Evolutionary conservation across 1,140 invertebrate species (phyloP).

Genomic region (Coenobita brevimanus): DNA sequence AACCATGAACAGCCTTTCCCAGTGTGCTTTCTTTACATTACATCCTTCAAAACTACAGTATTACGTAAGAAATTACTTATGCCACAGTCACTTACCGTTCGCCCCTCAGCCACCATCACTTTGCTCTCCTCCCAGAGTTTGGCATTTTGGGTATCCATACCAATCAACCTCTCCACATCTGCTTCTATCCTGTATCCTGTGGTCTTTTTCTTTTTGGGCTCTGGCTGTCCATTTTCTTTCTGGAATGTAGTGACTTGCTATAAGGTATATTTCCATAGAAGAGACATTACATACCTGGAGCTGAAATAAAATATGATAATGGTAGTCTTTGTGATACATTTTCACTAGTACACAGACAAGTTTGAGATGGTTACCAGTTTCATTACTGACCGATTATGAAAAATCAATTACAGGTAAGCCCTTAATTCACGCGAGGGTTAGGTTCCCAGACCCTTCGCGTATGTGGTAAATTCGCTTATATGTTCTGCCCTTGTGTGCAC

Average conservation of each 20-base stretch:
- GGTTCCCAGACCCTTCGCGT: no score
- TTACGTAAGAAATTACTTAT: neutral
- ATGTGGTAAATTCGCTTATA: no score
- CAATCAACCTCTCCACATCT: constrained; percentile 26
- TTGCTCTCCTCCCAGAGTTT: constrained; percentile 61
- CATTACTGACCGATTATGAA: no score
- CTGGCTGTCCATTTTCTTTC: neutral
- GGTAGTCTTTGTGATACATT: no score
- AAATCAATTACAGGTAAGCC: neutral
- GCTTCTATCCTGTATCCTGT: constrained; percentile 32
- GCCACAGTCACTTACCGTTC: constrained; percentile 31
- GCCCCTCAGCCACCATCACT: constrained; percentile 7
- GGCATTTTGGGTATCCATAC: constrained; percentile 24
- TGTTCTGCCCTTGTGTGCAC: no score
- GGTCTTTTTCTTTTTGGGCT: constrained; percentile 73
- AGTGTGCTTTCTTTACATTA: neutral
- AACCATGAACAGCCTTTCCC: neutral
- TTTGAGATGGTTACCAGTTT: no score
- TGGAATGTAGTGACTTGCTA: neutral
- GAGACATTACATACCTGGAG: no score
- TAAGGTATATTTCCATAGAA: no score
- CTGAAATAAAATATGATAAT: no score
- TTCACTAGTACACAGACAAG: no score
- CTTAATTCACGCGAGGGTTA: no score
- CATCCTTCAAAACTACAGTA: neutral